These are phyloP conservation scores for Hetaerina titia DNA, from an alignment of 2,888 invertebrate species.

Conservation along the genomic window DNA sequence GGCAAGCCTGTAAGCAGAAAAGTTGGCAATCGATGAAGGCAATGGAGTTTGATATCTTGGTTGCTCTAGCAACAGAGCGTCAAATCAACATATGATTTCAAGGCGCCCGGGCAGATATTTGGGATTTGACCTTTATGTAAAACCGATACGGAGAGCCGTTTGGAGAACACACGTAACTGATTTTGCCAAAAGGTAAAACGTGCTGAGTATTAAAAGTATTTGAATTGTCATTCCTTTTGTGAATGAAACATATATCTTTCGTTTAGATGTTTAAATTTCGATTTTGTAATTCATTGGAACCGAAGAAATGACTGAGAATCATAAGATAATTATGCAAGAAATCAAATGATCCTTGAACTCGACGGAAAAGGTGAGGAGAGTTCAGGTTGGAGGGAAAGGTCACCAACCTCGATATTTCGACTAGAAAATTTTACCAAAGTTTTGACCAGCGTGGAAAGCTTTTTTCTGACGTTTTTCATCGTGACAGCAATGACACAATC, in stretches of 20 bases:
- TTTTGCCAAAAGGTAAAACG: neutral
- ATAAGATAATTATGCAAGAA: neutral
- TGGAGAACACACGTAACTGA: neutral
- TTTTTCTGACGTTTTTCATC: neutral
- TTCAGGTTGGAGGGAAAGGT: neutral
- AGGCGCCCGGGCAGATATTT: neutral
- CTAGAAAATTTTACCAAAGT: neutral
- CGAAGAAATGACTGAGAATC: neutral
- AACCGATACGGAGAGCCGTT: neutral
- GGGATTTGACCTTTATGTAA: constrained; percentile 30
- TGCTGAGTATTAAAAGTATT: neutral
- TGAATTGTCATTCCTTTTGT: neutral
- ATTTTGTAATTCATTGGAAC: neutral
- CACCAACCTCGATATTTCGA: neutral
- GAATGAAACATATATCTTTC: neutral
- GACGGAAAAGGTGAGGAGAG: neutral
- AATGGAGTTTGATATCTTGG: constrained; percentile 25
- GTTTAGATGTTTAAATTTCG: neutral
- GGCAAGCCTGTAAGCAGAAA: no score
- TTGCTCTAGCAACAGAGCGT: constrained; percentile 27
- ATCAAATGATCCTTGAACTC: constrained; percentile 23
- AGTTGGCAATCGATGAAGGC: neutral
- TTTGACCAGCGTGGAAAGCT: neutral
- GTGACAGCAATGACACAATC: neutral
- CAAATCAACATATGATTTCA: constrained; percentile 41